These are phyloP conservation scores for Vicugna pacos DNA, from an alignment of 2,113 vertebrate species.

Conservation along the genomic window DNA sequence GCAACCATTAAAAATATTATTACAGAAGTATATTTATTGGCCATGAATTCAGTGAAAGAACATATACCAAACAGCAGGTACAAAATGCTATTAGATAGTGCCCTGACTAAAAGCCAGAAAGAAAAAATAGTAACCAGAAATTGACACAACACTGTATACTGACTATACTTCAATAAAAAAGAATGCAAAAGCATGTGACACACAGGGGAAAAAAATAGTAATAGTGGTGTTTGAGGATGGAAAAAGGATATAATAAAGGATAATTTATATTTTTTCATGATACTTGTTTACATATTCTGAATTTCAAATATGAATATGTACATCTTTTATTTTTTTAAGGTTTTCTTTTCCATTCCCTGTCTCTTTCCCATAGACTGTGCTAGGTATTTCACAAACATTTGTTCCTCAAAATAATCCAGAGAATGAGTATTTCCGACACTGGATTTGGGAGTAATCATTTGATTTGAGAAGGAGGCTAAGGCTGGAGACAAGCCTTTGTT, in stretches of 20 bases:
- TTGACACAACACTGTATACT: no score
- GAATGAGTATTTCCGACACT: background rate
- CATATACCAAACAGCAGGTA: background rate
- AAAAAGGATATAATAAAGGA: constrained; percentile 17
- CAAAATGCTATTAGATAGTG: background rate
- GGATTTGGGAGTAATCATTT: background rate
- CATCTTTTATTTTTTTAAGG: background rate
- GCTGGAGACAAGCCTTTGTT: background rate
- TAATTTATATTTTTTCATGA: background rate
- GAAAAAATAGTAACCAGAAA: background rate
- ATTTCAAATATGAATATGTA: constrained; percentile 16
- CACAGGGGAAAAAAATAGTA: background rate
- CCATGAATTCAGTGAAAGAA: constrained; percentile 30
- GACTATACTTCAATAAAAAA: no score
- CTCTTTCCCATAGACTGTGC: background rate
- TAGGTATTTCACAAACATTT: background rate
- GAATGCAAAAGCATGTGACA: no score
- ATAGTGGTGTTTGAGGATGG: background rate
- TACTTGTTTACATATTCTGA: constrained; percentile 1
- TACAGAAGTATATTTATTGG: constrained; percentile 15
- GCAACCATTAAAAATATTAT: background rate
- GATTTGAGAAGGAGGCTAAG: background rate
- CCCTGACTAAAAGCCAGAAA: background rate
- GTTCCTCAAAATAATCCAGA: background rate
- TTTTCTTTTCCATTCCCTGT: background rate